Percentiles rank a stretch among this genome's conserved stretches.
phyloP scores from a whole-genome alignment of 2,113 vertebrate genomes.

The Thamnaconus septentrionalis region DNA sequence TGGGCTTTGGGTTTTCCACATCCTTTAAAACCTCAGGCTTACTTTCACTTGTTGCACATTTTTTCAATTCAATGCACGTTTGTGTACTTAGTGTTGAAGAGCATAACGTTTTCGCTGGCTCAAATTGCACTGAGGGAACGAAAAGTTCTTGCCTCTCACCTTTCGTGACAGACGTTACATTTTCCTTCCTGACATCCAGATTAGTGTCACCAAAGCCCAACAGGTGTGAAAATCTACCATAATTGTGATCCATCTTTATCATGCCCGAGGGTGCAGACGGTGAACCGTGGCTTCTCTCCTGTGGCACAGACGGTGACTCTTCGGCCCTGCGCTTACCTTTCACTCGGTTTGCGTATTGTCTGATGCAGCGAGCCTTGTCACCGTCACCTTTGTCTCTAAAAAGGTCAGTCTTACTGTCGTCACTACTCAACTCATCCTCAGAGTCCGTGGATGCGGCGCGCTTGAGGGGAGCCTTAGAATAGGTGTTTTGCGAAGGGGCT shows the following conservation, averaged over 20 bases:
- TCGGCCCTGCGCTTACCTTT: conserved; percentile 57
- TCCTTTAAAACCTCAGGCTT: conserved; percentile 20
- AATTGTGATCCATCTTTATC: conserved; percentile 73
- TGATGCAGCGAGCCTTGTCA: conserved; percentile 51
- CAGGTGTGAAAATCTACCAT: conserved; percentile 60
- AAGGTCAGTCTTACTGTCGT: conserved; percentile 46
- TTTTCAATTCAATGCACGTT: neutral
- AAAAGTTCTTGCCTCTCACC: conserved; percentile 13
- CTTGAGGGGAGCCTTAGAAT: conserved; percentile 59
- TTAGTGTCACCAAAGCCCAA: conserved; percentile 7
- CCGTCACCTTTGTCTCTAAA: conserved; percentile 52
- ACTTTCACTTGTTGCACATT: conserved; percentile 25
- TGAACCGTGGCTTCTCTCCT: conserved; percentile 33
- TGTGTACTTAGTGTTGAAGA: conserved; percentile 7
- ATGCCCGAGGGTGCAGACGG: conserved; percentile 22
- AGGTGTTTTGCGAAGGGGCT: conserved; percentile 34
- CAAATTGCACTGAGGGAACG: conserved; percentile 12
- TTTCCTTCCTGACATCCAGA: conserved; percentile 15
- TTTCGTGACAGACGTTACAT: conserved; percentile 11
- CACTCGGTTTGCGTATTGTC: conserved; percentile 56
- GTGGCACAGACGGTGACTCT: conserved; percentile 19
- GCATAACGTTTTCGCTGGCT: conserved; percentile 10
- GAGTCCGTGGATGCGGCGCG: conserved; percentile 62
- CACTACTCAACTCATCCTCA: conserved; percentile 50
- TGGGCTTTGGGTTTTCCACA: conserved; percentile 16